phyloP scores from a whole-genome alignment of 1,140 invertebrate species.

The Nephotettix cincticeps region DNA sequence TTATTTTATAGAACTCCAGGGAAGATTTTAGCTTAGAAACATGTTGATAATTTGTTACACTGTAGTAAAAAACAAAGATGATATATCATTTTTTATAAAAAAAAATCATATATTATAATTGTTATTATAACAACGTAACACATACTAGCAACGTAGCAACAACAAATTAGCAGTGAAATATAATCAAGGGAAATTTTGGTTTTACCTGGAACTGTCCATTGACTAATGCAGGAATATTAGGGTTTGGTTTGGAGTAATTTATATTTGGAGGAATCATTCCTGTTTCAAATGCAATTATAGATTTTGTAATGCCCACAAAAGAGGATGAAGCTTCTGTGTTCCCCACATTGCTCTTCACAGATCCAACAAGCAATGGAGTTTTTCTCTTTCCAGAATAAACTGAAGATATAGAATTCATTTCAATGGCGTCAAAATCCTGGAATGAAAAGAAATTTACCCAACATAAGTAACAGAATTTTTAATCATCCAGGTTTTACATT shows the following conservation, averaged over 20 bases:
- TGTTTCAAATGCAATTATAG: slow-evolving; percentile 37
- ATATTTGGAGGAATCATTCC: slow-evolving; percentile 41
- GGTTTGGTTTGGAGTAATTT: slow-evolving; percentile 40
- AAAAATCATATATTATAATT: no score
- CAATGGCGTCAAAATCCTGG: slow-evolving; percentile 37
- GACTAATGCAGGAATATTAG: slow-evolving; percentile 56
- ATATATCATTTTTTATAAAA: no score
- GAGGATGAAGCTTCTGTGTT: slow-evolving; percentile 70
- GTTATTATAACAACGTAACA: no score
- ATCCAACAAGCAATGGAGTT: slow-evolving; percentile 67
- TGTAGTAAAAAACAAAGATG: no score
- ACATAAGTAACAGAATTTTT: no score
- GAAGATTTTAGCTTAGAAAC: no score
- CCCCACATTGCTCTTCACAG: slow-evolving; percentile 76
- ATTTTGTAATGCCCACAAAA: slow-evolving; percentile 60
- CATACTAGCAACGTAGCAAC: no score
- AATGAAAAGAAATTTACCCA: background rate
- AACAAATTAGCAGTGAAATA: no score
- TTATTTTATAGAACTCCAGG: no score
- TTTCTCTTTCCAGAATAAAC: slow-evolving; percentile 36
- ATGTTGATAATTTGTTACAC: no score
- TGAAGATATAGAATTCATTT: slow-evolving; percentile 35
- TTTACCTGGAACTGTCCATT: slow-evolving; percentile 48
- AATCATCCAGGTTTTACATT: no score
- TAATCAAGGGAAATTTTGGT: no score